Conservation (phyloP, 2,797 vertebrate genomes). For the Sandelia bainsii region DNA sequence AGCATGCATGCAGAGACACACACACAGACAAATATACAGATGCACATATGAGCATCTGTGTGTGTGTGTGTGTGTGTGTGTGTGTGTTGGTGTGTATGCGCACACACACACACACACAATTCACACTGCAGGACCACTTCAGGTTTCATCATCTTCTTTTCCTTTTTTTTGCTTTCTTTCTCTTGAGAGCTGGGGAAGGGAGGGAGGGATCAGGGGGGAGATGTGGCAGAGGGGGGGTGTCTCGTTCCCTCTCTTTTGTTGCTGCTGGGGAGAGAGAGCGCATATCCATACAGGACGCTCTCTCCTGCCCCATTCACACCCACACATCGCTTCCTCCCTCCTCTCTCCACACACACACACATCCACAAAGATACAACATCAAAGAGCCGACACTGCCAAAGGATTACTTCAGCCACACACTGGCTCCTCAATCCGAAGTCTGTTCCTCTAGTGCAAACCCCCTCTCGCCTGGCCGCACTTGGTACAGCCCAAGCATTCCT, state of each 20-base stretch:
- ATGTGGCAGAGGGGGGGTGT: slow-evolving; percentile 53
- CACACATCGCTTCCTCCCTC: slow-evolving; percentile 65
- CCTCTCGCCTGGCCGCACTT: slow-evolving; percentile 87
- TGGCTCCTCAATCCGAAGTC: slow-evolving; percentile 90
- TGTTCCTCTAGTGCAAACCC: slow-evolving; percentile 85
- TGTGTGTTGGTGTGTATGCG: not conserved
- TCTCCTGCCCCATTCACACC: slow-evolving; percentile 81
- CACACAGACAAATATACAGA: slow-evolving; percentile 35
- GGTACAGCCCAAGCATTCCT: slow-evolving; percentile 95
- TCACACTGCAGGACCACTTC: slow-evolving; percentile 82
- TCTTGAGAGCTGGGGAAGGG: slow-evolving; percentile 65
- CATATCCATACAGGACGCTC: slow-evolving; percentile 84
- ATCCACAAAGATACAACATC: slow-evolving; percentile 80
- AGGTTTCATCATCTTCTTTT: slow-evolving; percentile 80
- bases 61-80: slow-evolving; percentile 5
- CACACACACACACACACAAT: slow-evolving; percentile 51
- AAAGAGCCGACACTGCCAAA: slow-evolving; percentile 89
- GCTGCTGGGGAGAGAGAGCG: slow-evolving; percentile 80
- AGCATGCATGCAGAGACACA: slow-evolving; percentile 36
- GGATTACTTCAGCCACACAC: slow-evolving; percentile 90
- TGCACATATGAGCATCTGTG: slow-evolving; percentile 49
- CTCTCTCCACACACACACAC: slow-evolving; percentile 51
- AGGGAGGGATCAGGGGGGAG: not conserved
- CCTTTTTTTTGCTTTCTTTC: slow-evolving; percentile 75
- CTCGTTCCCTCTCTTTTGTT: slow-evolving; percentile 85